Evolutionary conservation across 2,797 vertebrate genomes (phyloP).

Genomic region (Harpagifer antarcticus): DNA sequence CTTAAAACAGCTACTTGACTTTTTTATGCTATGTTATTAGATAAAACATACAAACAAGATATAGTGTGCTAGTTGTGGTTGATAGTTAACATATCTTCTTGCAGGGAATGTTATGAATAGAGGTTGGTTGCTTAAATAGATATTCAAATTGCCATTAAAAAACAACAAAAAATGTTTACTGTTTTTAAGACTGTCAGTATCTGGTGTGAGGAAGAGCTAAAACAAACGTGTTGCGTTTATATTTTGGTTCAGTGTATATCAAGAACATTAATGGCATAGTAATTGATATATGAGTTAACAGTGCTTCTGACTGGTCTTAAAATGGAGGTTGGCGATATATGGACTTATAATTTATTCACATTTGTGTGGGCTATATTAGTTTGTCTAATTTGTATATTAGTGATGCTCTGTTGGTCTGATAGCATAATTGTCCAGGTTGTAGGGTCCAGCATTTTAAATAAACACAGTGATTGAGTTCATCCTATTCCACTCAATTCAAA

Average conservation of each 20-base stretch:
- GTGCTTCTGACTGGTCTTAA: too few species aligned
- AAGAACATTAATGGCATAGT: background rate
- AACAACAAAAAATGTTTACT: background rate
- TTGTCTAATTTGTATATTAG: too few species aligned
- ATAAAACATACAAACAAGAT: background rate
- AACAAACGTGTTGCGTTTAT: too few species aligned
- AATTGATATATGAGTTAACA: background rate
- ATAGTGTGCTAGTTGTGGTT: background rate
- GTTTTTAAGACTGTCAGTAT: background rate
- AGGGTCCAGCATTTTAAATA: constrained; percentile 1
- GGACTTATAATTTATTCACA: too few species aligned
- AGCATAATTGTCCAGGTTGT: too few species aligned
- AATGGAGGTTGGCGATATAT: too few species aligned
- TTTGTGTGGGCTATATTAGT: too few species aligned
- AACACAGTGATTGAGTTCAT: constrained; percentile 15
- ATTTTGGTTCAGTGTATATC: too few species aligned
- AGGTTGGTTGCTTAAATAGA: background rate
- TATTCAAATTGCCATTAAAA: background rate
- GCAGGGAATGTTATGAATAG: background rate
- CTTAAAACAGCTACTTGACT: too few species aligned
- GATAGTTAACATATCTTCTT: background rate
- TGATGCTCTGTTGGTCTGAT: too few species aligned
- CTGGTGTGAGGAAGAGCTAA: too few species aligned
- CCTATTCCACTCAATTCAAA: constrained; percentile 33
- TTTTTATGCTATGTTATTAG: background rate